phyloP scores from a whole-genome alignment of 2,888 invertebrate species.

The Elaeidobius kamerunicus region DNA sequence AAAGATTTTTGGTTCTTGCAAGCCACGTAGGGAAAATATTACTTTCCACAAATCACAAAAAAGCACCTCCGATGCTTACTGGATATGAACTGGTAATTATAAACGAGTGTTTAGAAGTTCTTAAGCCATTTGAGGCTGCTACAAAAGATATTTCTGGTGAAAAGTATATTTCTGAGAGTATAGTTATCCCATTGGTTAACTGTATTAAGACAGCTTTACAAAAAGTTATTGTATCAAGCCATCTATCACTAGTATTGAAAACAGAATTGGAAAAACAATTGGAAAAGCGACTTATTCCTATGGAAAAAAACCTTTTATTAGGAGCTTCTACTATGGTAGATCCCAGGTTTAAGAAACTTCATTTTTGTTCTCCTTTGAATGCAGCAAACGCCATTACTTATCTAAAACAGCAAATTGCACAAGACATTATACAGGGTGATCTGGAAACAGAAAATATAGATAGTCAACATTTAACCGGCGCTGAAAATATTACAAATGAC shows the following conservation, averaged over 20 bases:
- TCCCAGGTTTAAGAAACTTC: constrained; percentile 11
- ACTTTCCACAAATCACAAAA: constrained; percentile 6
- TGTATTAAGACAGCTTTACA: constrained; percentile 3
- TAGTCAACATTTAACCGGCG: not conserved
- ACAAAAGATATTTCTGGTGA: constrained; percentile 14
- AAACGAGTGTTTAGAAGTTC: constrained; percentile 1
- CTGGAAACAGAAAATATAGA: not conserved
- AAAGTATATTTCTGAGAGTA: constrained; percentile 9
- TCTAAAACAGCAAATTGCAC: no score
- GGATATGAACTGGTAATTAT: constrained; percentile 5
- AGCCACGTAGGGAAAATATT: constrained; percentile 9
- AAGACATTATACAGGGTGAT: no score
- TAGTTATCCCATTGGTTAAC: constrained; percentile 11
- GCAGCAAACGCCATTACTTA: not conserved
- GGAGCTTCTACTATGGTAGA: constrained; percentile 1
- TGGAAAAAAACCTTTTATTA: constrained; percentile 6
- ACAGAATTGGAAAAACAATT: constrained; percentile 3
- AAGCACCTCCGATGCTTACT: constrained; percentile 9
- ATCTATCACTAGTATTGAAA: not conserved
- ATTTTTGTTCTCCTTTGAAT: constrained; percentile 9
- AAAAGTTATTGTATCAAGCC: constrained; percentile 2
- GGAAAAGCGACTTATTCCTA: not conserved
- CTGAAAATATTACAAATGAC: not conserved
- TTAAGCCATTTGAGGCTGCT: constrained; percentile 4
- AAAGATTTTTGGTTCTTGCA: constrained; percentile 2